These are phyloP conservation scores for Cyphomyrus discorhynchus DNA, from an alignment of 2,113 vertebrate genomes.

Conservation along the genomic window DNA sequence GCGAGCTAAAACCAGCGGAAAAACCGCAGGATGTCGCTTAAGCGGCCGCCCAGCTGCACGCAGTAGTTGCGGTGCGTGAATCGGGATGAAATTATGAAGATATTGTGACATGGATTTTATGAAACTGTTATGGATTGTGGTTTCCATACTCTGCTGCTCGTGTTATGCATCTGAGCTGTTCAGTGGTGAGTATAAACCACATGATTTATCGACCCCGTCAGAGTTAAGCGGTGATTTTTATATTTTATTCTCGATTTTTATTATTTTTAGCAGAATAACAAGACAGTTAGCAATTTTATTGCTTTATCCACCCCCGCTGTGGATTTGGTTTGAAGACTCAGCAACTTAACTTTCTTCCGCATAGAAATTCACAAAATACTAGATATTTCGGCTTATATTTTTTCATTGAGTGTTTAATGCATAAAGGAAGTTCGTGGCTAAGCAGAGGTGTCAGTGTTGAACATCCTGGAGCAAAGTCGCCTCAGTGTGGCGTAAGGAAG, in stretches of 20 bases:
- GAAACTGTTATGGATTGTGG: conserved; percentile 54
- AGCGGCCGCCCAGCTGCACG: neutral
- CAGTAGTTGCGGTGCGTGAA: neutral
- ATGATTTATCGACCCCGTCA: neutral
- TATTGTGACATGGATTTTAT: conserved; percentile 65
- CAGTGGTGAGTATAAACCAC: conserved; percentile 49
- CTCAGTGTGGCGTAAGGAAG: neutral
- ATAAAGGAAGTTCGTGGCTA: neutral
- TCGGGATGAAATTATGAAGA: conserved; percentile 15
- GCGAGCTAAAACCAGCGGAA: neutral
- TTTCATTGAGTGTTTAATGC: neutral
- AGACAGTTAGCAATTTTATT: neutral
- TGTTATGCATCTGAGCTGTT: conserved; percentile 47
- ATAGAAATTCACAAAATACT: neutral
- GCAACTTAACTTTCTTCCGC: neutral
- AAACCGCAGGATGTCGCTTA: neutral
- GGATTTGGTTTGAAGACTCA: neutral
- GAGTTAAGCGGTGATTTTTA: neutral
- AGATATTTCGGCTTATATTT: neutral
- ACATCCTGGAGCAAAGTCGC: neutral
- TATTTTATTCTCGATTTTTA: neutral
- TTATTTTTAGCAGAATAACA: neutral
- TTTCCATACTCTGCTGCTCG: conserved; percentile 54
- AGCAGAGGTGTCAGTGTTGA: neutral
- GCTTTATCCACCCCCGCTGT: neutral